phyloP scores from a whole-genome alignment of 2,113 vertebrate species.

The Zingel zingel region DNA sequence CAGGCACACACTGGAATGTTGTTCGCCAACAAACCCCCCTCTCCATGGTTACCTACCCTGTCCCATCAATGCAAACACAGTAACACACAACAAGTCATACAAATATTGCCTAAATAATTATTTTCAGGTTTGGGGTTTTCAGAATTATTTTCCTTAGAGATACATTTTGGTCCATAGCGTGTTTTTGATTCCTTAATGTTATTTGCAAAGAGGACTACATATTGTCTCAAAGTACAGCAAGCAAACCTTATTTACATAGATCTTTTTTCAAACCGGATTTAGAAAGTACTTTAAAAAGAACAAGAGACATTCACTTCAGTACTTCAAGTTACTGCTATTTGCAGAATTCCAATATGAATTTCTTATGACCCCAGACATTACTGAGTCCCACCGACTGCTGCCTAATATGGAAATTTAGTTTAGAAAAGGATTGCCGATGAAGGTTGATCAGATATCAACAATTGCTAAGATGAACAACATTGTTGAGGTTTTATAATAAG shows the following conservation, averaged over 20 bases:
- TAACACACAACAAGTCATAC: slow-evolving; percentile 3
- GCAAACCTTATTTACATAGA: neutral
- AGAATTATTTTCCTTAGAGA: neutral
- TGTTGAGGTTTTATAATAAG: neutral
- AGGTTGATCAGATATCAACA: neutral
- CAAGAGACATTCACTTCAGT: neutral
- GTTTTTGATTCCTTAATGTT: neutral
- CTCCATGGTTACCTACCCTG: slow-evolving; percentile 37
- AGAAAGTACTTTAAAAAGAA: neutral
- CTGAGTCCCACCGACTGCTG: neutral
- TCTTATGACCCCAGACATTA: neutral
- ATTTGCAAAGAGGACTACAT: neutral
- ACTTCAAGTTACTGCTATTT: neutral
- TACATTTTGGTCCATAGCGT: neutral
- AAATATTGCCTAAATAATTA: neutral
- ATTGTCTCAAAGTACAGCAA: neutral
- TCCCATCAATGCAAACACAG: slow-evolving; percentile 23
- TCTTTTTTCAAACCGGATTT: neutral
- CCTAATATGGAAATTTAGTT: neutral
- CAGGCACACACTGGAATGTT: slow-evolving; percentile 50
- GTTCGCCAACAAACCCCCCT: slow-evolving; percentile 45
- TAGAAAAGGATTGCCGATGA: no score
- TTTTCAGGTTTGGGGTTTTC: slow-evolving; percentile 12
- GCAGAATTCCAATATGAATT: neutral
- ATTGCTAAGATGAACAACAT: neutral